Base-by-base conservation (phyloP, 2,888 invertebrate species). In the Drosophila paracracens region DNA sequence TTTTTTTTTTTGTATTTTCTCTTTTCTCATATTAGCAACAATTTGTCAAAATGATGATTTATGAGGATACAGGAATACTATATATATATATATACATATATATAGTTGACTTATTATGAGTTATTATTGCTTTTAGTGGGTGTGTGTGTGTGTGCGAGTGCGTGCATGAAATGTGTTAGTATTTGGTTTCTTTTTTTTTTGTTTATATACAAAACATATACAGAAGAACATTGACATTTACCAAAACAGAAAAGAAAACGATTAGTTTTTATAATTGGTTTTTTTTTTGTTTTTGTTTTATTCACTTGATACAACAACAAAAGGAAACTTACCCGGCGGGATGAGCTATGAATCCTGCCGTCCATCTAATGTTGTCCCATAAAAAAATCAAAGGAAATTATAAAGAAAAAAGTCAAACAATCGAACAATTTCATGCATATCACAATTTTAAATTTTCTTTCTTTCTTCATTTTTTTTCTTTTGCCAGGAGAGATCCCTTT, bases 291-390 rank as follows among this genome's bases (percentile, higher is more conserved):
- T 27, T 58, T 70, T 7, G 11, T 38, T 60, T 70, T 59, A 43
- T 67, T 69, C 58, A 81, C 63, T 65, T 64, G 63, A 77, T 81
- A 73, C 80, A 88, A 89, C 85, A 72, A 71, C 72, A 79, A 85
- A 88, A 88, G 79, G 82, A 85, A 92, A 93, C 93, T 93, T 93
- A 93, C 93, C 93, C 93, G 93, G 91, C 93, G 93, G 92, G 93
- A 92, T 92, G 93, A 91, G 92, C 91, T 93, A 93, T 93, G 92
- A 92, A 93, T 93, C 93, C 93, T 93, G 93, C 93, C 93, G 92
- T 93, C 93, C 93, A 93, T 93, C 93, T 93, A 93, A 93, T 90
- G 93, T 92, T 91, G 93, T 93, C 92, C 93, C 92, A 93, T 92
- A 93, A 93, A 93, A 91, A 93, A 93, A 93, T 92, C 88, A 93